Evolutionary conservation across 1,140 invertebrate species (phyloP).

Genomic region (Laupala kohalensis): DNA sequence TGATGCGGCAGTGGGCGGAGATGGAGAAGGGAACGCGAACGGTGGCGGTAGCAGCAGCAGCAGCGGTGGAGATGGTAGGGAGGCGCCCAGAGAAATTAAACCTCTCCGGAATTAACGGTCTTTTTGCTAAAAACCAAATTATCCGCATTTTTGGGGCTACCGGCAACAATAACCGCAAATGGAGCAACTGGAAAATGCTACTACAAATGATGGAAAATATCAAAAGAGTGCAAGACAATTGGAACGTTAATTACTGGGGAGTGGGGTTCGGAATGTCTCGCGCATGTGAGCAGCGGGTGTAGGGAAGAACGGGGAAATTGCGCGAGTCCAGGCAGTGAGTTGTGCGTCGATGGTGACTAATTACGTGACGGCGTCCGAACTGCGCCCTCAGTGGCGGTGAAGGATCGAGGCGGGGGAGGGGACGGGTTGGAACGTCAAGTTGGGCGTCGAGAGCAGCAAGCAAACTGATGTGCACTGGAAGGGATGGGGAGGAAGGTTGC

Average conservation of each 20-base stretch:
- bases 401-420: neutral
- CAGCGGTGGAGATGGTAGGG: no score
- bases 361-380: neutral
- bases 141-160: neutral
- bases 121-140: neutral
- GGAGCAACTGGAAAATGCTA: neutral
- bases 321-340: neutral
- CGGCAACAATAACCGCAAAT: neutral
- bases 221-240: neutral
- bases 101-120: neutral
- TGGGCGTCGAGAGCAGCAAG: no score
- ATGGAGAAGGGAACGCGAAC: no score
- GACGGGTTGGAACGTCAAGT: no score
- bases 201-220: neutral
- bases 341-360: neutral
- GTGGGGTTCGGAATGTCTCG: neutral
- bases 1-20: no score
- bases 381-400: neutral
- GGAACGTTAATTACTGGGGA: neutral
- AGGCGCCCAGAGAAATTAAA: neutral
- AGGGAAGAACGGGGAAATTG: neutral
- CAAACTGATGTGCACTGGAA: no score
- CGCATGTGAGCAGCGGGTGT: neutral
- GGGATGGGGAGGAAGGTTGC: no score
- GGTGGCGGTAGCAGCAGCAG: no score